Percentiles rank a stretch among this genome's conserved stretches.
Conservation (phyloP, 2,888 invertebrate genomes). For the Cephus rjabovi region DNA sequence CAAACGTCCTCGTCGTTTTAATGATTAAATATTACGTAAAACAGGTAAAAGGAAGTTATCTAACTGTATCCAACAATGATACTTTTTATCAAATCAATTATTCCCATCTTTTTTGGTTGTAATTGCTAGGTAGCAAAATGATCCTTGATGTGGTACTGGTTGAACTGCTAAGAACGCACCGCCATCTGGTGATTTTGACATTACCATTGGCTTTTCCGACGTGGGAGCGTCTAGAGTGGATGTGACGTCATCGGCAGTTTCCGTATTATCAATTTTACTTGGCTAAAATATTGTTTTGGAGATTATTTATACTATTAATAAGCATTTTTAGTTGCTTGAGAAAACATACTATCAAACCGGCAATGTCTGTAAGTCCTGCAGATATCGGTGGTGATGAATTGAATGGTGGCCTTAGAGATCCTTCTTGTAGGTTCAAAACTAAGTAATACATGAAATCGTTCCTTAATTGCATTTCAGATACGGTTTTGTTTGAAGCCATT, state of each 20-base stretch:
- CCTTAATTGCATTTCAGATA: conserved; percentile 69
- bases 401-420: conserved; percentile 34
- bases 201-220: conserved; percentile 63
- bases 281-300: conserved; percentile 24
- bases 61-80: neutral
- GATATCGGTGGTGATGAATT: conserved; percentile 27
- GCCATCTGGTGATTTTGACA: conserved; percentile 70
- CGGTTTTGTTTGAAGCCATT: conserved; percentile 63
- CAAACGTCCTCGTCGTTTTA: neutral
- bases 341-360: conserved; percentile 64
- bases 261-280: conserved; percentile 28
- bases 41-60: neutral
- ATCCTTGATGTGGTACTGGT: conserved; percentile 71
- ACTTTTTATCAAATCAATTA: conserved; percentile 35
- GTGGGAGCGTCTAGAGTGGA: conserved; percentile 16
- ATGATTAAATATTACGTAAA: neutral
- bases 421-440: conserved; percentile 52
- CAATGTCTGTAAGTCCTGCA: conserved; percentile 48
- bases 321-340: neutral
- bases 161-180: conserved; percentile 71
- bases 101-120: conserved; percentile 49
- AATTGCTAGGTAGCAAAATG: conserved; percentile 72
- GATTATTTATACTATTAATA: neutral
- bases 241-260: conserved; percentile 28
- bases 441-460: conserved; percentile 70